Evolutionary conservation across 2,888 invertebrate species (phyloP), one percentile per base, ranked within the genome.

Genomic region (Lysandra coridon): DNA sequence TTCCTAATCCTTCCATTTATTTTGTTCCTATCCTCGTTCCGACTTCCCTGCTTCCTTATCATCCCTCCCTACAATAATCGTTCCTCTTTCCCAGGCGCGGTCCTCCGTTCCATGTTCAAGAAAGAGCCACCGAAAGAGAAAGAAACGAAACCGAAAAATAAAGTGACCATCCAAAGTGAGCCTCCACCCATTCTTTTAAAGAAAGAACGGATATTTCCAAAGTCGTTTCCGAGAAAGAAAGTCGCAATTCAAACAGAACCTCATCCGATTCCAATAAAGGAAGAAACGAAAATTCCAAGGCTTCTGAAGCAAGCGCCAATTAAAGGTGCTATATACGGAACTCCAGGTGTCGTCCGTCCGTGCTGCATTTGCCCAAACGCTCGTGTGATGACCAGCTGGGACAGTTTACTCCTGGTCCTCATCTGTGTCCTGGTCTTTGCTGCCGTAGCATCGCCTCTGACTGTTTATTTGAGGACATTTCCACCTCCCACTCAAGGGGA

Each of bases 401-500:
- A 90, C 79, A 86, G 84, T 75, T 80, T 90, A 7, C 81, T 87
- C 12, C 78, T 86, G 12, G 81, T 90, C 44, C 75, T 90, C 7
- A 83, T 89, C 2, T 84, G 83, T 79, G 83, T 82, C 17, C 79
- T 87, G 80, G 74, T 87, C n/a, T 75, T 88, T 23, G 81, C 86
- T n/a, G 37, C 88, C 5, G 33, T 90, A 17, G 83, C 88, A 2
- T 81, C 86, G 44, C 88, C 90, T 0, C 2, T 88, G 2, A 83
- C 84, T 1, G 82, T 83, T 64, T 83, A 84, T 6, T 82, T 86
- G 57, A 83, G 84, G 17, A 49, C 7, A 2, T 76, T 12, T 17
- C 33, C 57, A 53, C 14, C 69, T 6, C 17, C 17, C 37, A 83
- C 84, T 44, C 83, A 83, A 64, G 81, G 81, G 62, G 83, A 84